Conservation (phyloP, 30 jellyfish, hydroid and myxozoan species). For the Aurelia aurita complex sp. Pacific region DNA sequence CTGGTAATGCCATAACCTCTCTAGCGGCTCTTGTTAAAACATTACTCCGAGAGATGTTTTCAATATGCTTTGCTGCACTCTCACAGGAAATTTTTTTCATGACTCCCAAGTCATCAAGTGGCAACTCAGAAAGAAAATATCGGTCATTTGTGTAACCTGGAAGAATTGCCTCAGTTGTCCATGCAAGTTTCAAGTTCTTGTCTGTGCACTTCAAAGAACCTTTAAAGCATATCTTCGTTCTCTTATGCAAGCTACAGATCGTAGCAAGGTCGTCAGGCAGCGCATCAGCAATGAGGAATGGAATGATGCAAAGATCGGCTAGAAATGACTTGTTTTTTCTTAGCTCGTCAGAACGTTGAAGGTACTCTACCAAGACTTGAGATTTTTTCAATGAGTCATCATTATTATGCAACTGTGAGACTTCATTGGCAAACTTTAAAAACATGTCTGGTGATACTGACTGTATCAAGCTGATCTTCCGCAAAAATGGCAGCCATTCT, state of each 20-base stretch:
- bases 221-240: slow-evolving; percentile 11
- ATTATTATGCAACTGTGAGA: slow-evolving; percentile 15
- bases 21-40: background rate
- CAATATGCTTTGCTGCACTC: slow-evolving; percentile 38
- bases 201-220: slow-evolving; percentile 11
- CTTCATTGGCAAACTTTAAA: slow-evolving; percentile 38
- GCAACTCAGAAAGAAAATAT: background rate
- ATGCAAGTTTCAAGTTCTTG: slow-evolving; percentile 6
- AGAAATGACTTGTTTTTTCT: slow-evolving; percentile 7
- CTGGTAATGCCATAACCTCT: slow-evolving; percentile 11
- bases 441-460: slow-evolving; percentile 23
- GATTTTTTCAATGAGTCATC: slow-evolving; percentile 27
- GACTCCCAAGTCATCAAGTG: background rate
- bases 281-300: slow-evolving; percentile 35
- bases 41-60: slow-evolving; percentile 5
- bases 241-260: background rate
- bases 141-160: slow-evolving; percentile 16
- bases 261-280: slow-evolving; percentile 2
- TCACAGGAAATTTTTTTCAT: background rate
- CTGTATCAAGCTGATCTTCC: slow-evolving; percentile 42
- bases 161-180: slow-evolving; percentile 45
- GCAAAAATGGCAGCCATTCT: slow-evolving; percentile 52
- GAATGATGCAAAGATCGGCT: background rate
- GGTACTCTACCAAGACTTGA: slow-evolving; percentile 10
- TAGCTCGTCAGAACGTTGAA: slow-evolving; percentile 6